A percentile compares a stretch with the other conserved stretches of the same genome.
phyloP scores from a whole-genome alignment of 2,888 invertebrate species.

The Hofmannophila pseudospretella region DNA sequence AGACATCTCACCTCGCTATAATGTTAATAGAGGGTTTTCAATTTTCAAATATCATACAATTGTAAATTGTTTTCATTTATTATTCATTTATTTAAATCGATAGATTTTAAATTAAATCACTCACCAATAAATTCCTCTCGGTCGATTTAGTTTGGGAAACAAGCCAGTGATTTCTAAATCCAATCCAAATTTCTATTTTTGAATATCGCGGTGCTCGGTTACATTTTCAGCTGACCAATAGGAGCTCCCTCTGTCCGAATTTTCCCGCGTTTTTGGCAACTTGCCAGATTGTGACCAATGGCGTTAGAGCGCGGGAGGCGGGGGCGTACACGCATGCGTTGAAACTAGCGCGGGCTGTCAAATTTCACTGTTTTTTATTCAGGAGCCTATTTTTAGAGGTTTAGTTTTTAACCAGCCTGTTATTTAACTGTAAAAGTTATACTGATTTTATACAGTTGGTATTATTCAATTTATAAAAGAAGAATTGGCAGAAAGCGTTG shows the following conservation, averaged over 20 bases:
- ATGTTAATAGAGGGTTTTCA: too few relatives aligned
- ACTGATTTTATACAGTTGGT: too few relatives aligned
- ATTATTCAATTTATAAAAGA: too few relatives aligned
- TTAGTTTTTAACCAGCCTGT: too few relatives aligned
- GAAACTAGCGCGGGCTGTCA: constrained; percentile 22
- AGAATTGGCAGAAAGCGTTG: too few relatives aligned
- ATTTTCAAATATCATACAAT: too few relatives aligned
- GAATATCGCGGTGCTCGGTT: constrained; percentile 76
- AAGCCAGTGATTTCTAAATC: constrained; percentile 41
- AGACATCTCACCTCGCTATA: too few relatives aligned
- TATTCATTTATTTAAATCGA: too few relatives aligned
- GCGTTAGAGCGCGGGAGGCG: constrained; percentile 48
- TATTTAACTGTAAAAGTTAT: too few relatives aligned
- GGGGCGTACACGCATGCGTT: constrained; percentile 47
- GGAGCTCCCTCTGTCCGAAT: constrained; percentile 39
- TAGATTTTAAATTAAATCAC: too few relatives aligned
- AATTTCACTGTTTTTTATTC: constrained; percentile 36
- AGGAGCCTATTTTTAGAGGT: constrained; percentile 29
- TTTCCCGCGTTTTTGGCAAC: constrained; percentile 70
- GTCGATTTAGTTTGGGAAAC: constrained; percentile 18
- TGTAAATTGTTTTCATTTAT: too few relatives aligned
- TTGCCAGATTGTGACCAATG: constrained; percentile 63
- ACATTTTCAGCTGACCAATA: constrained; percentile 58
- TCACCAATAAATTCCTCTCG: too few relatives aligned
- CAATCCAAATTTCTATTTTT: constrained; percentile 64